Percentiles rank a stretch among this genome's conserved stretches.
Conservation (phyloP, 2,797 vertebrate species). For the Coregonus sp. region DNA sequence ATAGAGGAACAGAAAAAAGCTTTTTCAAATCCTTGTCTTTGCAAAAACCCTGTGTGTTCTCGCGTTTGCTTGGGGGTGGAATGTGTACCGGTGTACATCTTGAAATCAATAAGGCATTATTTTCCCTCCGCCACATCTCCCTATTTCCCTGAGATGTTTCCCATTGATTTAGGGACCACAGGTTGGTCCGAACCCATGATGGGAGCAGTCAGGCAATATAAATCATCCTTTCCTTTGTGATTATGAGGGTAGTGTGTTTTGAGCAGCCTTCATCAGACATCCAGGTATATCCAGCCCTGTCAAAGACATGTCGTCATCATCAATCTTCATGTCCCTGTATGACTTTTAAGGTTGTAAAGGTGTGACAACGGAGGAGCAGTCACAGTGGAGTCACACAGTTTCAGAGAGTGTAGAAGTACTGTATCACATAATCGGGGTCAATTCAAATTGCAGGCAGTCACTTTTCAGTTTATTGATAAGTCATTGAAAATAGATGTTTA, state of each 20-base stretch:
- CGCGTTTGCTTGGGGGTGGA: not conserved
- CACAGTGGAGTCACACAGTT: not conserved
- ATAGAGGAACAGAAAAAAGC: not conserved
- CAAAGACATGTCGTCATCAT: constrained; percentile 3
- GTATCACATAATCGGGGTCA: not conserved
- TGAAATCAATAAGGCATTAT: constrained; percentile 57
- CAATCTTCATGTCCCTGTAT: constrained; percentile 10
- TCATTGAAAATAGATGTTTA: no score
- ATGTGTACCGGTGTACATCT: constrained; percentile 8
- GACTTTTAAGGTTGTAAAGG: no score
- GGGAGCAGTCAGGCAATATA: constrained; percentile 37
- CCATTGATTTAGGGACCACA: constrained; percentile 33
- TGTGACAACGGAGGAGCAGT: not conserved
- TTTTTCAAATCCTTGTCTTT: constrained; percentile 4
- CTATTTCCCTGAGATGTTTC: constrained; percentile 40
- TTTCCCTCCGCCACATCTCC: constrained; percentile 34
- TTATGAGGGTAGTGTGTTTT: constrained; percentile 23
- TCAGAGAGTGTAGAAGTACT: not conserved
- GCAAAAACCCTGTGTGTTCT: not conserved
- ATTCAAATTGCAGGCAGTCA: no score
- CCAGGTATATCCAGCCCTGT: not conserved
- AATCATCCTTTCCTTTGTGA: constrained; percentile 26
- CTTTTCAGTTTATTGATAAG: no score
- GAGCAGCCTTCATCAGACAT: not conserved
- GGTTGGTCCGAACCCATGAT: constrained; percentile 41